phyloP scores from a whole-genome alignment of 2,797 vertebrate species.

The Iguana delicatissima region DNA sequence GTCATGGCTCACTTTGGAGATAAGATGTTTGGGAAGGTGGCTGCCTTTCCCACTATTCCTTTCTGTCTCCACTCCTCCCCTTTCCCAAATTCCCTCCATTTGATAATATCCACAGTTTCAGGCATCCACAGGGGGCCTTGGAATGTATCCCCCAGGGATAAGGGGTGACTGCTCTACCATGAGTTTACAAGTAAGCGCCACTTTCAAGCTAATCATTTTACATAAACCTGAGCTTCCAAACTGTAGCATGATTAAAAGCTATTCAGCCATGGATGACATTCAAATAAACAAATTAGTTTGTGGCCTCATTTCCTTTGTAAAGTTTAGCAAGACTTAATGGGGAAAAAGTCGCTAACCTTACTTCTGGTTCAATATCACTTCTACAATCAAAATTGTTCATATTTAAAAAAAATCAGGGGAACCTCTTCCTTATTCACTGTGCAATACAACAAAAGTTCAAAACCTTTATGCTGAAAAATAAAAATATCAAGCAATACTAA shows the following conservation, averaged over 20 bases:
- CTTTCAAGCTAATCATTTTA: slow-evolving; percentile 20
- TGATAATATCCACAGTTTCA: too few relatives aligned
- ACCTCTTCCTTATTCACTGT: not conserved
- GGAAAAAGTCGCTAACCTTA: not conserved
- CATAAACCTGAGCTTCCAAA: not conserved
- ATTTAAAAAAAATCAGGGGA: slow-evolving; percentile 8
- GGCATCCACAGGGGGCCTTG: too few relatives aligned
- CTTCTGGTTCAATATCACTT: not conserved
- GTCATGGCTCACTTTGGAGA: too few relatives aligned
- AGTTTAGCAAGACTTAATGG: not conserved
- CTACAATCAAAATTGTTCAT: not conserved
- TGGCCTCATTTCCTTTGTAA: not conserved
- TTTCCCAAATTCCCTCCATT: too few relatives aligned
- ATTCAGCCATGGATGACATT: not conserved
- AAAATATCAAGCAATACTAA: not conserved
- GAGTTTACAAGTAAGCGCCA: slow-evolving; percentile 17
- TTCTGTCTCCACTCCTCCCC: too few relatives aligned
- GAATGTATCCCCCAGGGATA: too few relatives aligned
- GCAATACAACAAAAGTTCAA: not conserved
- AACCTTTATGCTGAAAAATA: not conserved
- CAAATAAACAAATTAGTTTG: not conserved
- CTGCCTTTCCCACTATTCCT: too few relatives aligned
- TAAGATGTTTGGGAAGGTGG: too few relatives aligned
- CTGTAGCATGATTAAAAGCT: not conserved
- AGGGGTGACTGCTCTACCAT: not conserved